Evolutionary conservation across 2,888 invertebrate species (phyloP).

Genomic region (Eupelmus urozonus): DNA sequence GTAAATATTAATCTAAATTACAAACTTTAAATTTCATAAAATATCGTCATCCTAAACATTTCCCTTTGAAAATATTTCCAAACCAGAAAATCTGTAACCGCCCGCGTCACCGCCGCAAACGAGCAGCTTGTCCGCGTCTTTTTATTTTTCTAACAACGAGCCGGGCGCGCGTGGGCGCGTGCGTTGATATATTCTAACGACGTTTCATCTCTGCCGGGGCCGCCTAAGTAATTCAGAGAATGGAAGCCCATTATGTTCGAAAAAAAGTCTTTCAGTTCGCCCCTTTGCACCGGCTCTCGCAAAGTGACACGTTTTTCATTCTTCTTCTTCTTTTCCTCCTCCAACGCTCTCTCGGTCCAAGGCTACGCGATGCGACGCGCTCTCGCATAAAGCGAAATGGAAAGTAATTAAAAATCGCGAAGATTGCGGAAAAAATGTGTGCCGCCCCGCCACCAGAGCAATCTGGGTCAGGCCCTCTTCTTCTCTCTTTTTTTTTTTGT

Average conservation of each 20-base stretch:
- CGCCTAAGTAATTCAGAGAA: constrained; percentile 4
- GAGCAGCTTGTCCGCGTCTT: too few species aligned
- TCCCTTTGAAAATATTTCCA: too few species aligned
- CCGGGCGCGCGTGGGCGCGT: too few species aligned
- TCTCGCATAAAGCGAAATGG: constrained; percentile 11
- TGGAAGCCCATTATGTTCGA: background rate
- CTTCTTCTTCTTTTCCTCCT: background rate
- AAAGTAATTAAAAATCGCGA: constrained; percentile 50
- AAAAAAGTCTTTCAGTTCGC: background rate
- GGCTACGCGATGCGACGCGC: background rate
- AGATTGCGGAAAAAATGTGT: too few species aligned
- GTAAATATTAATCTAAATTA: too few species aligned
- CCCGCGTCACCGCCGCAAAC: too few species aligned
- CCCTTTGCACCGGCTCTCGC: background rate
- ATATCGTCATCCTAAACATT: too few species aligned
- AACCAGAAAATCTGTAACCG: too few species aligned
- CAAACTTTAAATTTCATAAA: too few species aligned
- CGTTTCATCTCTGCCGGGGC: background rate
- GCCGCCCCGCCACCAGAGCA: background rate
- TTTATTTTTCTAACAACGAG: too few species aligned
- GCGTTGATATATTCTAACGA: background rate
- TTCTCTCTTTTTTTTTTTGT: too few species aligned
- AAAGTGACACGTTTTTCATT: constrained; percentile 33
- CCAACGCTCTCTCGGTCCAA: background rate
- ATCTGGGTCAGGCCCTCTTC: too few species aligned